Base-by-base conservation (phyloP, 2,797 vertebrate genomes). In the Microcaecilia unicolor region DNA sequence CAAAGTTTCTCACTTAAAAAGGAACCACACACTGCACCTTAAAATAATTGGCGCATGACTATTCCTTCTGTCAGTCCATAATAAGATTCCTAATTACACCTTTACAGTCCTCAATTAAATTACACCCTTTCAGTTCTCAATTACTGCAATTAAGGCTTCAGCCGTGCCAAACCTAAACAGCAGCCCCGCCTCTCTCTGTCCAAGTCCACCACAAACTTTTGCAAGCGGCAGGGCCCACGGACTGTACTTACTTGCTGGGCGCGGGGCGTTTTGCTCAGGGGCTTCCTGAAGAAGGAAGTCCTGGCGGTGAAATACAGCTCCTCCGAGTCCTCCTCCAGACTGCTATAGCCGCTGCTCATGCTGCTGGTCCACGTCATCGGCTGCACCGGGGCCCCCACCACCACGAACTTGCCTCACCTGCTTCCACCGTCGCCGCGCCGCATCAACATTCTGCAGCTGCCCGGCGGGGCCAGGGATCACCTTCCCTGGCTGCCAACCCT, bases 291-390 rank as follows among this genome's bases (percentile, higher is more conserved):
- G 56, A 97, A 94, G 31, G 94, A 98, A 34, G 94, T 97, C 67
- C 93, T 88, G 50, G 94, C 94, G 15, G 94, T 98, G 80, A 98
- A 97, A 58, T 77, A 85, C 62, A 93, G 97, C 67, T 91, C 96
- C 64, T 97, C 94, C 54, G 93, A 90, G 43, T 88, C 88, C 78
- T 97, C 94, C 80, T 97, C 94, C 78, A 93, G 76, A 65, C 94
- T 97, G 51, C 94, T 97, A 87, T 97, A 98, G 26, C 93, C 94
- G 70, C 94, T 97, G 78, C 93, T 97, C 94, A 98, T 97, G 61
- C 88, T 93, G 93, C 93, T 88, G 44, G 59, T 89, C 86, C 89
- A 91, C 76, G 85, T 85, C 90, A 85, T 89, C 41, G 45, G 57
- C 44, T 28, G 36, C 44, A 25, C 40, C 21, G 20, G 29, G 3